These are phyloP conservation scores for Scleropages formosus DNA, from an alignment of 2,797 vertebrate genomes.

Conservation along the genomic window DNA sequence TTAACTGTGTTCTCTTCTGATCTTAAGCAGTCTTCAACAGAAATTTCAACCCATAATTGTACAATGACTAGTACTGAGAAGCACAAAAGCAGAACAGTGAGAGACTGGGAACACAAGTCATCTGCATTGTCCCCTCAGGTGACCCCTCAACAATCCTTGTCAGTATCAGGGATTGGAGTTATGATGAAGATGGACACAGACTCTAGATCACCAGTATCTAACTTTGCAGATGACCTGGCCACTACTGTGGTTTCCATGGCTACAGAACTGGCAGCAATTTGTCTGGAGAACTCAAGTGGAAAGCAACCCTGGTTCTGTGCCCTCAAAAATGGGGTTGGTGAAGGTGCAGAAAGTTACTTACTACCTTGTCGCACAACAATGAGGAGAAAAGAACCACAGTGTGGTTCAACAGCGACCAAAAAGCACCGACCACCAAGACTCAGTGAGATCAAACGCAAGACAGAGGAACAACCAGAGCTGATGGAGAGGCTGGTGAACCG, in stretches of 20 bases:
- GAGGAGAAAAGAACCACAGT: constrained; percentile 82
- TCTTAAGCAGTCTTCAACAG: constrained; percentile 56
- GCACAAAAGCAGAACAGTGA: constrained; percentile 29
- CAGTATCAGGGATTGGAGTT: constrained; percentile 56
- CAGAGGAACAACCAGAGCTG: constrained; percentile 95
- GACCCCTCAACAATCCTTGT: constrained; percentile 64
- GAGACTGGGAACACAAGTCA: constrained; percentile 62
- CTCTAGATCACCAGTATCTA: constrained; percentile 74
- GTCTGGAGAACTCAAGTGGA: constrained; percentile 90
- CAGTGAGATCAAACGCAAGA: constrained; percentile 98
- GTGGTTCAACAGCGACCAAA: constrained; percentile 66
- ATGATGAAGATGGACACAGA: constrained; percentile 73
- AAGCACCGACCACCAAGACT: constrained; percentile 93
- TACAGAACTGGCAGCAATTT: constrained; percentile 96
- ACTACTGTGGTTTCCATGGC: constrained; percentile 98
- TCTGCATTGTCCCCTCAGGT: constrained; percentile 50
- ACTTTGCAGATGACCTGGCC: constrained; percentile 93
- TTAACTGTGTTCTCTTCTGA: constrained; percentile 42
- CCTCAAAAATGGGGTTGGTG: constrained; percentile 75
- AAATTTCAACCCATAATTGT: constrained; percentile 47
- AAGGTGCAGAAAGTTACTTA: constrained; percentile 68
- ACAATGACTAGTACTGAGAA: constrained; percentile 41
- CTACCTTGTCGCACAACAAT: constrained; percentile 72
- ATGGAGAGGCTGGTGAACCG: constrained; percentile 94
- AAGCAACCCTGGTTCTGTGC: constrained; percentile 98